Percentiles rank a stretch among this genome's conserved stretches.
These are phyloP conservation scores for Diachasma alloeum DNA, from an alignment of 1,140 invertebrate genomes.

Conservation along the genomic window DNA sequence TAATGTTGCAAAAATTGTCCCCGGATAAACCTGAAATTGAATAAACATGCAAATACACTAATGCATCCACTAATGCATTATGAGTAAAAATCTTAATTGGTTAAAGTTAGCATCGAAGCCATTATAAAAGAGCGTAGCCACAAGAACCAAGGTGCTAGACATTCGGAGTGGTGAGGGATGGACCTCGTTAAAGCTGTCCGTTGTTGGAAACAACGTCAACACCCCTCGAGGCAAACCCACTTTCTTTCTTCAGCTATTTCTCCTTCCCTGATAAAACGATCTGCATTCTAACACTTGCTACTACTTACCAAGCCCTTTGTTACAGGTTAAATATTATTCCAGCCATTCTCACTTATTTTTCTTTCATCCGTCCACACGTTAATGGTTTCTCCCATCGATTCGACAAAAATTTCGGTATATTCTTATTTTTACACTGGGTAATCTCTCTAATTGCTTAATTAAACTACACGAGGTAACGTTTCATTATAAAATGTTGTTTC, in stretches of 20 bases:
- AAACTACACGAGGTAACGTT: too few species aligned
- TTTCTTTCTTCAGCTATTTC: neutral
- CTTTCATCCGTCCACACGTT: neutral
- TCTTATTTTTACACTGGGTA: too few species aligned
- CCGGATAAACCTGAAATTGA: too few species aligned
- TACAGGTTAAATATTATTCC: neutral
- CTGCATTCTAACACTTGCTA: conserved; percentile 2
- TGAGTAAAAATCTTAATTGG: neutral
- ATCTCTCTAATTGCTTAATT: too few species aligned
- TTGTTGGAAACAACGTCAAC: conserved; percentile 6
- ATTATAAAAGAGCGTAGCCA: neutral
- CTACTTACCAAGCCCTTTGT: neutral
- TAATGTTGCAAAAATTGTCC: too few species aligned
- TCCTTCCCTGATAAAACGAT: neutral
- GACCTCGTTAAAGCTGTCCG: conserved; percentile 7
- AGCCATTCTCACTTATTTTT: neutral
- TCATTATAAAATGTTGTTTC: too few species aligned
- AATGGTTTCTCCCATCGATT: neutral
- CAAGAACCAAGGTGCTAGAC: neutral
- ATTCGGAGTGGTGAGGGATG: neutral
- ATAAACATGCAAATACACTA: neutral
- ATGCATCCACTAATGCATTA: neutral
- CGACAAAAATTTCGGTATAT: too few species aligned
- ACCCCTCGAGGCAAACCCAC: neutral
- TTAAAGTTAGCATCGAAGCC: neutral